Evolutionary conservation across 1,140 invertebrate species (phyloP).

Genomic region (Brachionus koreanus): DNA sequence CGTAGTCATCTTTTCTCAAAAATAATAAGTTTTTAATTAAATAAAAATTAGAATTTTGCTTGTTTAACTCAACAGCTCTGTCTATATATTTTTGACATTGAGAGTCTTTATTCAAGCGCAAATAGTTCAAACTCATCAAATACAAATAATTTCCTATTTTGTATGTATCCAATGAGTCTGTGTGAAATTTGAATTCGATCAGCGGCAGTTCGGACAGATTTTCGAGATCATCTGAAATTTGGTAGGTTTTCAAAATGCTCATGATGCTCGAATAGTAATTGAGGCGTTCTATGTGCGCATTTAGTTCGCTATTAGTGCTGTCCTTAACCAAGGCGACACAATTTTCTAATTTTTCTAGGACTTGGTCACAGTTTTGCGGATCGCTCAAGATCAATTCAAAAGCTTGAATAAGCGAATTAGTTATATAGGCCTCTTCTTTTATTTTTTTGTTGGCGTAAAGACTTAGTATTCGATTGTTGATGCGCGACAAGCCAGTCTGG

Average conservation of each 20-base stretch:
- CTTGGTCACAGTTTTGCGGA: neutral
- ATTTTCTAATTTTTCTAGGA: neutral
- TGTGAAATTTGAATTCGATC: neutral
- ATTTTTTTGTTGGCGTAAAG: neutral
- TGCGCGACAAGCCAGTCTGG: neutral
- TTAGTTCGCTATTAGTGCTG: neutral
- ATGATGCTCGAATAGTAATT: neutral
- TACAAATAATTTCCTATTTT: constrained; percentile 19
- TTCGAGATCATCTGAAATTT: neutral
- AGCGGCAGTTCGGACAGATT: neutral
- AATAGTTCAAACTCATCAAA: constrained; percentile 15
- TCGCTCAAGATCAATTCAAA: constrained; percentile 4
- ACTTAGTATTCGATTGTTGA: neutral
- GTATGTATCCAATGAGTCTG: neutral
- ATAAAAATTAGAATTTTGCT: neutral
- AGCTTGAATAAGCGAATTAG: neutral
- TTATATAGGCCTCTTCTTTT: neutral
- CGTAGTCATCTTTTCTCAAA: neutral
- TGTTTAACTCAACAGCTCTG: neutral
- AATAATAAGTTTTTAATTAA: neutral
- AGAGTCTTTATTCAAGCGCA: neutral
- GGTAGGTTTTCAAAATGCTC: constrained; percentile 12
- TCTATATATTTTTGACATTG: neutral
- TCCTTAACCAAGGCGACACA: neutral
- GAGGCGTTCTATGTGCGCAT: neutral